phyloP scores from a whole-genome alignment of 1,140 invertebrate species.

The Carcinoscorpius rotundicauda region DNA sequence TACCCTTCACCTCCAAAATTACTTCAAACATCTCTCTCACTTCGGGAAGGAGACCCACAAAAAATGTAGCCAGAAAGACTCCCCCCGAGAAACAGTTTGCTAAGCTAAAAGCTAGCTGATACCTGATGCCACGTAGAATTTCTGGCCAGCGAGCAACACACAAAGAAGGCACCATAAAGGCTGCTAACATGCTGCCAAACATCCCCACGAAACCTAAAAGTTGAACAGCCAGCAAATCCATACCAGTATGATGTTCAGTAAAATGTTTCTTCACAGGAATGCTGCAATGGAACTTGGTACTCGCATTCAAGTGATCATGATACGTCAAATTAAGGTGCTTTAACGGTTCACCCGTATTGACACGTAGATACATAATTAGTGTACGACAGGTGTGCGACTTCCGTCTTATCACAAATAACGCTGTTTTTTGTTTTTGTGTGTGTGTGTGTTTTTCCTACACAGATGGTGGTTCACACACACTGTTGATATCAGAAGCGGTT shows the following conservation, averaged over 20 bases:
- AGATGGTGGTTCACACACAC: no score
- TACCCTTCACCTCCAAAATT: conserved; percentile 13
- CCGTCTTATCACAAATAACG: no score
- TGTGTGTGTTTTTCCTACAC: no score
- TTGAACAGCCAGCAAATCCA: conserved; percentile 15
- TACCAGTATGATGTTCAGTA: not conserved
- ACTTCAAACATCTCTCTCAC: conserved; percentile 41
- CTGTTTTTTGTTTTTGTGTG: no score
- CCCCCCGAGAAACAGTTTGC: conserved; percentile 61
- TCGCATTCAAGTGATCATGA: no score
- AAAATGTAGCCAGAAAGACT: conserved; percentile 62
- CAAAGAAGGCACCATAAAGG: conserved; percentile 16
- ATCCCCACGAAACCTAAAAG: conserved; percentile 5
- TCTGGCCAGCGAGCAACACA: conserved; percentile 9
- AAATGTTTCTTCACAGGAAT: no score
- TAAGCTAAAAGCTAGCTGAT: conserved; percentile 10
- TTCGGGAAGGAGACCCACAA: conserved; percentile 70
- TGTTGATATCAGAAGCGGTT: no score
- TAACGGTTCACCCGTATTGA: no score
- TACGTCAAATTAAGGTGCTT: no score
- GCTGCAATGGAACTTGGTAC: no score
- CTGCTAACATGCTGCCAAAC: conserved; percentile 9
- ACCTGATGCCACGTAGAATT: conserved; percentile 5
- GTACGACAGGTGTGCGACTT: no score
- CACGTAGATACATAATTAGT: no score